Base-by-base conservation (phyloP, 2,888 invertebrate species). In the Gymnocheta viridis region DNA sequence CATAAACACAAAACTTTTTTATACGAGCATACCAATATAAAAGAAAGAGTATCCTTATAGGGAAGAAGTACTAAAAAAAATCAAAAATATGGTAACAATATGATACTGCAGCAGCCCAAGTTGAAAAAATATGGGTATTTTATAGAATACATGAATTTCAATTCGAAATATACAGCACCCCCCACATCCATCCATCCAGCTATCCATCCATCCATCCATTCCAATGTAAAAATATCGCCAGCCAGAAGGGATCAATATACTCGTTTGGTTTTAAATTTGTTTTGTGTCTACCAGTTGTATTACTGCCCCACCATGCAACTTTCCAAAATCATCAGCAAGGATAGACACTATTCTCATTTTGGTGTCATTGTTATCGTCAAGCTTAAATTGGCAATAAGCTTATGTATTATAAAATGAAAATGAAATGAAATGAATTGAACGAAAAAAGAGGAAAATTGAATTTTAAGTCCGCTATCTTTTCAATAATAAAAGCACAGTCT, bases 381-480 rank as follows among this genome's bases (percentile, higher is more conserved):
- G 83, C 80, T 80, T 83, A 60, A 76, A 76, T 72, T 74, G 80
- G 80, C 79, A 83, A 80, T 83, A 80, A 83, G 83, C 79, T 80
- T 76, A 74, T 76, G 83, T 80, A 76, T 80, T 80, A 76, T 66
- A 80, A 76, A 79, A 82, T 41, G 56, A 49, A 78, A 83, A 78
- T 19, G 78, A 73, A 82, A 67, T 41, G 82, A 73, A 82, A 54
- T 67, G 73, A 56, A 76, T 56, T 49, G 78, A 60, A 67, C 51
- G 12, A 58, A 72, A 82, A 58, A 74, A 66, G n/a, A 41, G 27
- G 14, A 72, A 66, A 83, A 83, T 83, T 83, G 64, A 80, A 83
- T 80, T 83, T 83, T 83, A 83, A 83, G 70, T 83, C 80, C 83
- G 78, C 76, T 83, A 83, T 83, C 83, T 83, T 58, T 80, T 76